Percentiles rank a stretch among this genome's conserved stretches.
Evolutionary conservation across 2,113 vertebrate species (phyloP).

Genomic region (Azemiops feae): DNA sequence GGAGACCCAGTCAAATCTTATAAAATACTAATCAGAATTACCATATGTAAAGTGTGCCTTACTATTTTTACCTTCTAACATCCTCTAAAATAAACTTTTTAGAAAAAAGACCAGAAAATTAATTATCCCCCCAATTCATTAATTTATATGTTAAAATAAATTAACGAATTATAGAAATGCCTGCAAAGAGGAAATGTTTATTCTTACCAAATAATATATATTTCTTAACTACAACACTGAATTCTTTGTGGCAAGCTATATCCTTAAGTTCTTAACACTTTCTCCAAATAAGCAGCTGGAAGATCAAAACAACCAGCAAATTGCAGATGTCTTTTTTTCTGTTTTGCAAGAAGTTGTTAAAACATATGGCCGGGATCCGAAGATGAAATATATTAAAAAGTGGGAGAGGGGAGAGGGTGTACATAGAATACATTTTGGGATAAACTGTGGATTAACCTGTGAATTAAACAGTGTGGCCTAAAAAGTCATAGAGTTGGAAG

Average conservation of each 20-base stretch:
- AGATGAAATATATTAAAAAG: background rate
- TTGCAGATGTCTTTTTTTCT: conserved; percentile 1
- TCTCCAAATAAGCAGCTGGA: background rate
- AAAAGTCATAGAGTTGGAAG: background rate
- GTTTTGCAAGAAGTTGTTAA: background rate
- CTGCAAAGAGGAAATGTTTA: background rate
- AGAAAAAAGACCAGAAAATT: background rate
- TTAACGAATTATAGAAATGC: background rate
- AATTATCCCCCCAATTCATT: background rate
- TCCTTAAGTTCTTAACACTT: background rate
- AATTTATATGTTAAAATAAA: conserved; percentile 1
- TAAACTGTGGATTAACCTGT: background rate
- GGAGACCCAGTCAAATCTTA: background rate
- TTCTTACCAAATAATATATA: background rate
- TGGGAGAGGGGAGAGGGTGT: background rate
- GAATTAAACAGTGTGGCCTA: background rate
- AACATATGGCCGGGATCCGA: background rate
- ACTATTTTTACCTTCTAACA: background rate
- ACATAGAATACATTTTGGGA: background rate
- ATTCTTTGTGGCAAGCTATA: conserved; percentile 1
- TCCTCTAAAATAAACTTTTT: background rate
- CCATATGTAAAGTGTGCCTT: background rate
- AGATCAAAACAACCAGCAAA: conserved; percentile 8
- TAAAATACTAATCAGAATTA: background rate
- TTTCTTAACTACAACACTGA: background rate